Conservation (phyloP, 2,797 vertebrate species). For the Pempheris klunzingeri region DNA sequence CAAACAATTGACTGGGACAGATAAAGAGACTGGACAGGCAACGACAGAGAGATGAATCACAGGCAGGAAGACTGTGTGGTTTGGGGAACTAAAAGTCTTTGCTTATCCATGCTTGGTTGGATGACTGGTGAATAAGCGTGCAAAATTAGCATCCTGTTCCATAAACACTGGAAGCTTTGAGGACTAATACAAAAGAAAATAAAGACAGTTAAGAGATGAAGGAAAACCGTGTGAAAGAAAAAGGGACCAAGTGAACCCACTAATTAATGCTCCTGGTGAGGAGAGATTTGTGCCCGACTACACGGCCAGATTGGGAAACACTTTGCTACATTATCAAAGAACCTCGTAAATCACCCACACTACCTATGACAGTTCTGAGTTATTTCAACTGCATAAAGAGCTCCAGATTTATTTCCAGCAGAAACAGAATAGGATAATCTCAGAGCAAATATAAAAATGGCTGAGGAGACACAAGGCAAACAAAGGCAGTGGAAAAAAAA, state of each 20-base stretch:
- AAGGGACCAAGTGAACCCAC: conserved; percentile 8
- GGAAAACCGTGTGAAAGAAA: conserved; percentile 12
- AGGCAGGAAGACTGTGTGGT: background rate
- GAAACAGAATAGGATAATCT: conserved; percentile 36
- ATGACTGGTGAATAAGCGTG: conserved; percentile 1
- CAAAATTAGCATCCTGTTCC: conserved; percentile 25
- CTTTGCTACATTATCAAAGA: conserved; percentile 37
- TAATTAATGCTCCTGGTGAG: conserved; percentile 28
- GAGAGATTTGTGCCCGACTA: background rate
- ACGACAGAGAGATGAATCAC: background rate
- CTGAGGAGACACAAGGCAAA: conserved; percentile 10
- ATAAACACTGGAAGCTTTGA: conserved; percentile 10
- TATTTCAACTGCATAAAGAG: conserved; percentile 27
- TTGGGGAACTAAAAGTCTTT: conserved; percentile 7
- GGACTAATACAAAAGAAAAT: conserved; percentile 15
- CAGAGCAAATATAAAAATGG: conserved; percentile 36
- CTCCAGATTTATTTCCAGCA: conserved; percentile 42
- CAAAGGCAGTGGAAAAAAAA: conserved; percentile 1
- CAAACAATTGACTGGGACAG: conserved; percentile 9
- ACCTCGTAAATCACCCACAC: conserved; percentile 32
- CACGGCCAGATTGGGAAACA: conserved; percentile 7
- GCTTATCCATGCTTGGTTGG: conserved; percentile 10
- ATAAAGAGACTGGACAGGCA: conserved; percentile 16
- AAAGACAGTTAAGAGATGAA: conserved; percentile 3
- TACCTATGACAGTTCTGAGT: conserved; percentile 22